Conservation (phyloP, 2,888 invertebrate species). For the Uloborus plumipes region DNA sequence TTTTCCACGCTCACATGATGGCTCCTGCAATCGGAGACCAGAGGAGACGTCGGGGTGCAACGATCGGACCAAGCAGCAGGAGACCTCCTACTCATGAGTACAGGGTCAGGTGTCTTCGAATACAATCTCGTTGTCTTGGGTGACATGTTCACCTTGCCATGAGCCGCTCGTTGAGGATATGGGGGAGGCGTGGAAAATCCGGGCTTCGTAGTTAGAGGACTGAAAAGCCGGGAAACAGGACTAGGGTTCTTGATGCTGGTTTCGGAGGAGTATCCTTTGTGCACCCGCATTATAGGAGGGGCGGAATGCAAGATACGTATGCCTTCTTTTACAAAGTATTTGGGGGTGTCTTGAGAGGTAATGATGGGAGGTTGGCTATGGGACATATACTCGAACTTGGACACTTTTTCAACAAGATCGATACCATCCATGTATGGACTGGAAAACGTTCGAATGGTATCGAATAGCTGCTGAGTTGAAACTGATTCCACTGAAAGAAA, state of each 20-base stretch:
- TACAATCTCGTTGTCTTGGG: slow-evolving; percentile 52
- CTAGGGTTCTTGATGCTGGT: slow-evolving; percentile 51
- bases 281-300: slow-evolving; percentile 48
- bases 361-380: slow-evolving; percentile 70
- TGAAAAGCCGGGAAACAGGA: slow-evolving; percentile 46
- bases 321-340: slow-evolving; percentile 66
- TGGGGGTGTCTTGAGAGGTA: slow-evolving; percentile 65
- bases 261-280: slow-evolving; percentile 48
- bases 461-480: slow-evolving; percentile 25
- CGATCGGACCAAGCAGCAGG: slow-evolving; percentile 63
- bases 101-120: slow-evolving; percentile 61
- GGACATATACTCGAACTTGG: slow-evolving; percentile 84
- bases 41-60: slow-evolving; percentile 67
- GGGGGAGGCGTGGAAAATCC: slow-evolving; percentile 62
- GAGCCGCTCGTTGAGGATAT: slow-evolving; percentile 28
- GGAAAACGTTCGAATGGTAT: slow-evolving; percentile 3
- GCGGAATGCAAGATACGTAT: slow-evolving; percentile 57
- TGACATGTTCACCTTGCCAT: slow-evolving; percentile 42
- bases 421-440: slow-evolving; percentile 72
- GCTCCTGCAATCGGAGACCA: slow-evolving; percentile 48
- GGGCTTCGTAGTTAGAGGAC: slow-evolving; percentile 44
- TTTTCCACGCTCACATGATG: slow-evolving; percentile 72
- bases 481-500: slow-evolving; percentile 39
- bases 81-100: slow-evolving; percentile 35
- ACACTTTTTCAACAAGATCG: slow-evolving; percentile 81